A percentile compares a stretch with the other conserved stretches of the same genome.
phyloP scores from a whole-genome alignment of 2,797 vertebrate genomes.

The Tragopan temminckii region DNA sequence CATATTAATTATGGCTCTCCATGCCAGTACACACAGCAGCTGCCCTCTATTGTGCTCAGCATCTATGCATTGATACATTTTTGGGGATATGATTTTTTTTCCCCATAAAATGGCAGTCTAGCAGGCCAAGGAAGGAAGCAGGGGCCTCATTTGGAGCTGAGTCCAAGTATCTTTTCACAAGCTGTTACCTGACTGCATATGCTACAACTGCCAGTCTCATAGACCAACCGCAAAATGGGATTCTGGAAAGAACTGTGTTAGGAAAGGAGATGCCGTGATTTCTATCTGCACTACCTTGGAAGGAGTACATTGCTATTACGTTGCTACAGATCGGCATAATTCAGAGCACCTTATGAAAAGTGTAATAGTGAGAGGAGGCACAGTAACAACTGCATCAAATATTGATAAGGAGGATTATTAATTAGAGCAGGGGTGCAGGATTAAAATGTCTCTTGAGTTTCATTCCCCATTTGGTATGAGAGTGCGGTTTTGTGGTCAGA shows the following conservation, averaged over 20 bases:
- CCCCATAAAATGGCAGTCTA: not conserved
- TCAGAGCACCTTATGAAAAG: conserved; percentile 27
- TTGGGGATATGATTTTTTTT: not conserved
- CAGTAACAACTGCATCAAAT: conserved; percentile 55
- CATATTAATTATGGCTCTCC: not conserved
- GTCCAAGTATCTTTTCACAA: not conserved
- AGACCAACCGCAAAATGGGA: not conserved
- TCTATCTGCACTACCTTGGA: fast-evolving
- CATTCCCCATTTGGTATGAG: conserved; percentile 37
- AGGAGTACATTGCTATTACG: not conserved
- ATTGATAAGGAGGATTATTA: conserved; percentile 68
- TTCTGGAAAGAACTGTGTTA: not conserved
- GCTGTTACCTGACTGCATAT: fast-evolving
- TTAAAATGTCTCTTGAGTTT: conserved; percentile 63
- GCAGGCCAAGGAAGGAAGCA: not conserved
- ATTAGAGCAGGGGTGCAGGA: conserved; percentile 60
- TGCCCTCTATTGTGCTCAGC: not conserved
- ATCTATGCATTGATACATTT: not conserved
- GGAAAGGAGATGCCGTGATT: fast-evolving
- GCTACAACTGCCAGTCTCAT: fast-evolving
- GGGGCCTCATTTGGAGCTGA: not conserved
- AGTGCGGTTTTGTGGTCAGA: conserved; percentile 51
- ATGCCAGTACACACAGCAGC: not conserved
- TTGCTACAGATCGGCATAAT: not conserved
- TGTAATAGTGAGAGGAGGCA: conserved; percentile 37